Evolutionary conservation across 2,113 vertebrate species (phyloP).

Genomic region (Menidia beryllina): DNA sequence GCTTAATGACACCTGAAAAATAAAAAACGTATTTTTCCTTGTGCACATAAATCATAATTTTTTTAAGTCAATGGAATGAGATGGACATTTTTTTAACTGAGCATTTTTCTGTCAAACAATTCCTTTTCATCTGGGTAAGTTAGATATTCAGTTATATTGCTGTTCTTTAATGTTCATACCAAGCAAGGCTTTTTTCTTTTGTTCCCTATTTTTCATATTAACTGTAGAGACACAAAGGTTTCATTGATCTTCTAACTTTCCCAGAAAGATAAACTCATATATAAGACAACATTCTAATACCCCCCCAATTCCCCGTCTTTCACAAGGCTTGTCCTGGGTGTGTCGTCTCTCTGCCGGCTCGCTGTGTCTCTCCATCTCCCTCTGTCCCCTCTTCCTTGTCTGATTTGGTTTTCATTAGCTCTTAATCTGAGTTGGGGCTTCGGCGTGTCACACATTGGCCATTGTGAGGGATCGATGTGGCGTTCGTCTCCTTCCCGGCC

Average conservation of each 20-base stretch:
- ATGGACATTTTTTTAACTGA: too few relatives aligned
- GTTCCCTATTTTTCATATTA: neutral
- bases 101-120: too few relatives aligned
- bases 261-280: neutral
- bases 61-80: too few relatives aligned
- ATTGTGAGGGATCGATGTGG: constrained; percentile 74
- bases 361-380: neutral
- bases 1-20: too few relatives aligned
- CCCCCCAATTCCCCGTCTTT: too few relatives aligned
- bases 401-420: constrained; percentile 78
- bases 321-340: constrained; percentile 27
- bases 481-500: constrained; percentile 47
- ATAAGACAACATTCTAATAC: too few relatives aligned
- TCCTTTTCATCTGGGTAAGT: too few relatives aligned
- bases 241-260: neutral
- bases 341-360: constrained; percentile 41
- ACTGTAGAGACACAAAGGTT: neutral
- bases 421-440: constrained; percentile 70
- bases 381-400: constrained; percentile 43
- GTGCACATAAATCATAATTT: too few relatives aligned
- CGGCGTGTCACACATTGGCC: constrained; percentile 63
- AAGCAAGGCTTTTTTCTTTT: neutral
- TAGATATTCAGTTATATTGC: too few relatives aligned
- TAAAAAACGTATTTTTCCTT: too few relatives aligned
- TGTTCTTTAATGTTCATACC: too few relatives aligned